phyloP scores from a whole-genome alignment of 2,888 invertebrate genomes.

The Acleris literana region DNA sequence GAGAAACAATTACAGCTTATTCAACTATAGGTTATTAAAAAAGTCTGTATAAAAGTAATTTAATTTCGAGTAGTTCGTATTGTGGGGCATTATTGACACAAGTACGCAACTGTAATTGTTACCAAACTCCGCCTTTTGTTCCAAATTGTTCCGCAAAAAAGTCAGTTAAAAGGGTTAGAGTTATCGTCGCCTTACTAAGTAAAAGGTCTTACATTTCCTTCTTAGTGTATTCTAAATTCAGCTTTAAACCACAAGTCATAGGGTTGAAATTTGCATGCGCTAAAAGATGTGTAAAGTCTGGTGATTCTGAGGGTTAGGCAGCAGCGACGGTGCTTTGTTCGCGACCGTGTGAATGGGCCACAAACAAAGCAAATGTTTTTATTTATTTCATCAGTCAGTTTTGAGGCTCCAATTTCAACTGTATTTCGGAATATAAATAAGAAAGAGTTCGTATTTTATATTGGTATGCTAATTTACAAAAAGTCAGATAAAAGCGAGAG shows the following conservation, averaged over 20 bases:
- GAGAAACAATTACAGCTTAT: too few relatives aligned
- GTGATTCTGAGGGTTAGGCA: too few relatives aligned
- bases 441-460: too few relatives aligned
- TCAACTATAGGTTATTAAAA: background rate
- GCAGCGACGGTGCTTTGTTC: conserved; percentile 3
- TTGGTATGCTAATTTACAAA: too few relatives aligned
- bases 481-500: too few relatives aligned
- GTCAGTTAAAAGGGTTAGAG: conserved; percentile 5
- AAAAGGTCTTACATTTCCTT: too few relatives aligned
- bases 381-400: conserved; percentile 5
- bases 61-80: background rate
- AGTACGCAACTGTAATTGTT: conserved; percentile 7
- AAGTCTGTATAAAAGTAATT: background rate
- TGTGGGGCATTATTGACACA: background rate
- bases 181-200: background rate
- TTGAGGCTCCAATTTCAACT: background rate
- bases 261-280: too few relatives aligned
- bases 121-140: conserved; percentile 8
- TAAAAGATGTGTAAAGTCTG: too few relatives aligned
- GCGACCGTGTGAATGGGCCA: conserved; percentile 1
- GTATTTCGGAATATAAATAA: too few relatives aligned
- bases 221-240: too few relatives aligned
- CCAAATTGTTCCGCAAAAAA: conserved; percentile 12
- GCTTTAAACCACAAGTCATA: too few relatives aligned
- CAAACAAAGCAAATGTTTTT: conserved; percentile 9